Evolutionary conservation across 2,888 invertebrate genomes (phyloP), one percentile per base, ranked within the genome.

Genomic region (Lordiphosa andalusiaca): DNA sequence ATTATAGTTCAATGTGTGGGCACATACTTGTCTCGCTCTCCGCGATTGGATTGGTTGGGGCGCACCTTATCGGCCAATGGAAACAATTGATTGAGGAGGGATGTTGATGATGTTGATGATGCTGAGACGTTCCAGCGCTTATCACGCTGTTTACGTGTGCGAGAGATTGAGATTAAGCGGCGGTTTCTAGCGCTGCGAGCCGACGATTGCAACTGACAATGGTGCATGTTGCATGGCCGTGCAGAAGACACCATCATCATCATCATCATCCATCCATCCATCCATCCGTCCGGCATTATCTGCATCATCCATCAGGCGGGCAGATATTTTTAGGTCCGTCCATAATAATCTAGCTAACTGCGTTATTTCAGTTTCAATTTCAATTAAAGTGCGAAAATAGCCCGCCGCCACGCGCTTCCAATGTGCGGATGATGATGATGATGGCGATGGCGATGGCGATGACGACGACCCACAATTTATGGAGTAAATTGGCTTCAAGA

Each of bases 331-430:
- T 83, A 77, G 85, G 85, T 75, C 61, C 48, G 51, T 13, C 12
- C 62, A 65, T 82, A 66, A 74, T 39, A 68, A 74, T 39, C 65
- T 60, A 75, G 33, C 61, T 61, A 60, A 83, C 63, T 53, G 64
- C 85, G 77, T 82, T 85, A 59, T 77, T 61, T 74, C 72, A 63
- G 60, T 73, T 73, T 71, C 65, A 78, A 75, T 75, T 80, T 77
- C 78, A 80, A 80, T 80, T 80, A 85, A 84, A 64, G 56, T 82
- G 78, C 78, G 84, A 85, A 78, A 69, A 67, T 69, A 63, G 63
- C 67, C 49, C 40, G n/a, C n/a, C 16, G 67, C 60, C 54, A 41
- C 50, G 47, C 42, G 47, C 47, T 37, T 23, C 23, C 48, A 48
- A 40, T 13, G 13, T 36, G 40, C 23, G 23, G 25, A 25, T 30